Evolutionary conservation across 2,888 invertebrate species (phyloP).

Genomic region (Sesamia inferens): DNA sequence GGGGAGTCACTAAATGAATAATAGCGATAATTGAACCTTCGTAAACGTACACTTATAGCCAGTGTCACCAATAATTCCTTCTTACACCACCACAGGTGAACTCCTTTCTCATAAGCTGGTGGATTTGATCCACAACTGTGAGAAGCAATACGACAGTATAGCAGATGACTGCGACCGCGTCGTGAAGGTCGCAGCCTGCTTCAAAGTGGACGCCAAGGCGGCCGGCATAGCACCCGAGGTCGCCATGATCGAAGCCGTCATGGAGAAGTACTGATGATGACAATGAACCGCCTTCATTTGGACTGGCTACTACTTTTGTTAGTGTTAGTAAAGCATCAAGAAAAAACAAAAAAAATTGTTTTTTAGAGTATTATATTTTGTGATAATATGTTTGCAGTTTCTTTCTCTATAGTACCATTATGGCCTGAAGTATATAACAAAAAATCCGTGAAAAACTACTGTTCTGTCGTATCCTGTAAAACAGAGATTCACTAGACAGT

Average conservation of each 20-base stretch:
- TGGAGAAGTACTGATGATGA: slow-evolving; percentile 78
- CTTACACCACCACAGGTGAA: slow-evolving; percentile 71
- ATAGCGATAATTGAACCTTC: not conserved
- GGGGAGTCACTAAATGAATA: not conserved
- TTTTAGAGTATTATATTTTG: slow-evolving; percentile 34
- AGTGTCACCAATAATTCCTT: not conserved
- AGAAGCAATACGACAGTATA: slow-evolving; percentile 79
- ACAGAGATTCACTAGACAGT: not conserved
- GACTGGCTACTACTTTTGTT: slow-evolving; percentile 21
- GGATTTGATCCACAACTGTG: slow-evolving; percentile 83
- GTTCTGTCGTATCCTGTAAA: not conserved
- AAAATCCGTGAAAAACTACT: not conserved
- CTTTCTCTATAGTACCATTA: not conserved
- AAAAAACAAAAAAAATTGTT: slow-evolving; percentile 38
- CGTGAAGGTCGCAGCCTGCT: slow-evolving; percentile 85
- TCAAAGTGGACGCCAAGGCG: slow-evolving; percentile 78
- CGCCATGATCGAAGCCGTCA: slow-evolving; percentile 85
- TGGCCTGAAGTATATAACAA: not conserved
- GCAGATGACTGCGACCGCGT: slow-evolving; percentile 82
- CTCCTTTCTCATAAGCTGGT: slow-evolving; percentile 81
- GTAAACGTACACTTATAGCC: not conserved
- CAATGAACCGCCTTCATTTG: not conserved
- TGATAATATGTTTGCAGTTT: slow-evolving; percentile 18
- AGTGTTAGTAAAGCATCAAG: slow-evolving; percentile 44
- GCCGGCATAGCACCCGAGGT: slow-evolving; percentile 85